Base-by-base conservation (phyloP, 2,888 invertebrate genomes). In the Isotomurus palustris region DNA sequence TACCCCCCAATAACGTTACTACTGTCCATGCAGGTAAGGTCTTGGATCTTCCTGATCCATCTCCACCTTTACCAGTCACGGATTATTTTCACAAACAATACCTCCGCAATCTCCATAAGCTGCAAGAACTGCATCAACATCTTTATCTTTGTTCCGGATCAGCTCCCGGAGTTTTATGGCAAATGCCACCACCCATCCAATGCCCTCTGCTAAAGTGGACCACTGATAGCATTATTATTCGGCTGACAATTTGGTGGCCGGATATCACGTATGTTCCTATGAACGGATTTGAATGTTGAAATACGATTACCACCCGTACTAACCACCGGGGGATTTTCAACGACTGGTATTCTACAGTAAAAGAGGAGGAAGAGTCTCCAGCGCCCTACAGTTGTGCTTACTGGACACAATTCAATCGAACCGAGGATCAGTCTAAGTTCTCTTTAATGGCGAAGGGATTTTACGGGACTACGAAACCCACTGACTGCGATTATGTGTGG, bases 161-260 rank as follows among this genome's bases (percentile, higher is more conserved):
- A 10, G 12, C 14, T n/a, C 8, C 14, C 3, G 47, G 47, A 21
- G 4, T 47, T 47, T 24, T 47, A 22, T 47, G 25, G 27, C 25
- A 29, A 27, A 28, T 47, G 12, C 47, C 47, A 6, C 47, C 47
- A 27, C 27, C 27, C 3, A 47, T 47, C 4, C 28, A 47, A 6
- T 47, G 47, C 19, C 47, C 47, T 3, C 22, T 47, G 17, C 14
- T 47, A 10, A 19, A 21, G 14, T n/a, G 6, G 6, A 6, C 6
- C 6, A 40, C 40, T 14, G 3, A 25, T 27, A 17, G 6, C 28
- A 24, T 3, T 5, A 28, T 47, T 14, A 17, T 47, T 27, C 3
- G 5, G 4, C 4, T 47, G 3, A 47, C 47, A 17, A 12, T 47
- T 8, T 47, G 47, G 47, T 47, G 47, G 47, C 47, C 12, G 28